These are phyloP conservation scores for Morpho helenor DNA, from an alignment of 2,888 invertebrate species.

Conservation along the genomic window DNA sequence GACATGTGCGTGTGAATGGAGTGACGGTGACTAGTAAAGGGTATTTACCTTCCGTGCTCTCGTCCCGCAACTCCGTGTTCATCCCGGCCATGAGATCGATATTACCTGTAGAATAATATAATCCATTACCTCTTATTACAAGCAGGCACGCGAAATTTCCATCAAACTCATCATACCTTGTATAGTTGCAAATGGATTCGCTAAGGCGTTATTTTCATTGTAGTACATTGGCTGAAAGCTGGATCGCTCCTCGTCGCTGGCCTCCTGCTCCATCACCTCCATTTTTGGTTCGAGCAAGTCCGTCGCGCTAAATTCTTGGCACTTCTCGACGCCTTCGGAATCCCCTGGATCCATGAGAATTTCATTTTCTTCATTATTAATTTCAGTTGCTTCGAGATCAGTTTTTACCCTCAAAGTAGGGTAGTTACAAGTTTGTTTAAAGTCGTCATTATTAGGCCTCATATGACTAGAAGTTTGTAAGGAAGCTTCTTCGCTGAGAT, in stretches of 20 bases:
- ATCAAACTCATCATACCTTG: slow-evolving; percentile 46
- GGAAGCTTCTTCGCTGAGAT: slow-evolving; percentile 76
- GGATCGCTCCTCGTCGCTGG: slow-evolving; percentile 83
- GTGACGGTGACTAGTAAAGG: slow-evolving; percentile 48
- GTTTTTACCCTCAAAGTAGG: slow-evolving; percentile 74
- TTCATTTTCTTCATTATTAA: slow-evolving; percentile 72
- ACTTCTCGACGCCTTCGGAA: slow-evolving; percentile 59
- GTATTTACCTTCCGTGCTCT: slow-evolving; percentile 68
- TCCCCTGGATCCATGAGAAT: slow-evolving; percentile 71
- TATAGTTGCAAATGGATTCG: slow-evolving; percentile 71
- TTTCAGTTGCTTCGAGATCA: slow-evolving; percentile 76
- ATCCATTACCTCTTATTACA: background rate
- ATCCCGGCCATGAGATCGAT: slow-evolving; percentile 71
- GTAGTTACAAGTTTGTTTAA: slow-evolving; percentile 72
- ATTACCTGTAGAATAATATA: slow-evolving; percentile 54
- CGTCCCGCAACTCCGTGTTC: slow-evolving; percentile 65
- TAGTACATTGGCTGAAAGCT: slow-evolving; percentile 63
- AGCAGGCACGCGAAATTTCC: background rate
- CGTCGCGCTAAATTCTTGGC: slow-evolving; percentile 67
- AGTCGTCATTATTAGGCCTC: slow-evolving; percentile 79
- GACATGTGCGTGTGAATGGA: slow-evolving; percentile 75
- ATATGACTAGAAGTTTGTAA: slow-evolving; percentile 78
- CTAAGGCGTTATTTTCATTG: slow-evolving; percentile 65
- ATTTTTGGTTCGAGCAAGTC: slow-evolving; percentile 82
- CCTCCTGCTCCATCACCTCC: slow-evolving; percentile 84